These are phyloP conservation scores for Ophioninae sp. DNA, from an alignment of 2,888 invertebrate genomes.

Conservation along the genomic window DNA sequence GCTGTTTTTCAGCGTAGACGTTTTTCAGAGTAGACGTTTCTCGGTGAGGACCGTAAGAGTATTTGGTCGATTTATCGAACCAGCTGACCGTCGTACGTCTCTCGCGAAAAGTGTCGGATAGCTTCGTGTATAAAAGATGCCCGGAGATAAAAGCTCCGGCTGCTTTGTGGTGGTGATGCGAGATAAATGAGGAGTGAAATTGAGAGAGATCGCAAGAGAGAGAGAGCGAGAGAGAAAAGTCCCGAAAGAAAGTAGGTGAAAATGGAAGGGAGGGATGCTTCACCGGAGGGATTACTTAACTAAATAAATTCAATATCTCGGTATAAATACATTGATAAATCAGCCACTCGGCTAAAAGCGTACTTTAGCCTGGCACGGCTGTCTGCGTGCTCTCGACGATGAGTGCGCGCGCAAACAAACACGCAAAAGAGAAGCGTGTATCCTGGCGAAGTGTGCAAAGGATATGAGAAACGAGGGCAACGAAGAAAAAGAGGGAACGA, in stretches of 20 bases:
- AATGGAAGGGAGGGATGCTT: constrained; percentile 62
- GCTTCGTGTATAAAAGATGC: too few relatives aligned
- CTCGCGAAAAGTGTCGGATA: neutral
- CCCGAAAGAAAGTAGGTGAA: constrained; percentile 67
- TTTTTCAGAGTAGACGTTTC: too few relatives aligned
- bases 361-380: constrained; percentile 76
- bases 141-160: constrained; percentile 9
- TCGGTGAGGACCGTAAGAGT: too few relatives aligned
- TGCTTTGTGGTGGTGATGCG: constrained; percentile 1
- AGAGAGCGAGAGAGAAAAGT: constrained; percentile 3
- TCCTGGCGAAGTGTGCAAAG: constrained; percentile 51
- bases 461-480: constrained; percentile 61
- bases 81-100: neutral
- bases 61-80: too few relatives aligned
- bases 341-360: constrained; percentile 80
- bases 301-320: constrained; percentile 81
- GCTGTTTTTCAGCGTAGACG: too few relatives aligned
- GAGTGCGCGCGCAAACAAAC: constrained; percentile 64
- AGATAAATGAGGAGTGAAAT: constrained; percentile 23
- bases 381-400: constrained; percentile 72
- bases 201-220: constrained; percentile 21
- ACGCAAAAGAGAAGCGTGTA: constrained; percentile 56
- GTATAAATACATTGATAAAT: constrained; percentile 81
- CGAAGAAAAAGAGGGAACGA: constrained; percentile 43
- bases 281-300: constrained; percentile 75